Base-by-base conservation (phyloP, 2,888 invertebrate species). In the Nomada lathburiana region DNA sequence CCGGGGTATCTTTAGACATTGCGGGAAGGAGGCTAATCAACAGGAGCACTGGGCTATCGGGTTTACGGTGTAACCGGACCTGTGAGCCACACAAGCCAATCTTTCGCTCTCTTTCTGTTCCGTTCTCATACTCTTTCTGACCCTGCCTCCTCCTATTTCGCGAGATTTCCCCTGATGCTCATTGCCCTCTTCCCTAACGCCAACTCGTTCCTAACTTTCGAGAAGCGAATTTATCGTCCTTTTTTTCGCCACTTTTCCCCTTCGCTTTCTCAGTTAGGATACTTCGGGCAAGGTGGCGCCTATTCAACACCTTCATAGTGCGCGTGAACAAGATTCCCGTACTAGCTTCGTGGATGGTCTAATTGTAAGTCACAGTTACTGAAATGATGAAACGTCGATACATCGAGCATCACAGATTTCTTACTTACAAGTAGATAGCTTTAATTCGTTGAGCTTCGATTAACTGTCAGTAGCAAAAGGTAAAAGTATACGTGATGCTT, bases 121-220 rank as follows among this genome's bases (percentile, higher is more conserved):
- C 20, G 2, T 18, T 50, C 63, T 20, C 63, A n/a, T 72, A 73
- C 74, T 63, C 80, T 67, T 23, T 75, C 75, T 74, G 55, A 82
- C 85, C 76, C 83, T 72, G 76, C 86, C 82, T 87, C 78, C 87
- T 89, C 89, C 91, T 91, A 89, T 91, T 91, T 91, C 88, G 84
- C 83, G 89, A 90, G 91, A 92, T 91, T 92, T 91, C 91, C 92
- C 92, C 87, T 82, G 92, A 90, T 90, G 90, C 90, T 92, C 92
- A 88, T 91, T 91, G 89, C 89, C 87, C 86, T 88, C 83, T 88
- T 87, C 87, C 86, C 79, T 76, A 85, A 87, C 86, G 67, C 82
- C 83, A 83, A 86, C 89, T 88, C 88, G 79, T 89, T 89, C 68
- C 80, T 84, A 88, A 89, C 84, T 89, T 88, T 86, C 83, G 80